A percentile compares a stretch with the other conserved stretches of the same genome.
These are phyloP conservation scores for Geodia barretti DNA, from an alignment of 37 sponge, comb jelly and placozoan genomes.

Conservation along the genomic window DNA sequence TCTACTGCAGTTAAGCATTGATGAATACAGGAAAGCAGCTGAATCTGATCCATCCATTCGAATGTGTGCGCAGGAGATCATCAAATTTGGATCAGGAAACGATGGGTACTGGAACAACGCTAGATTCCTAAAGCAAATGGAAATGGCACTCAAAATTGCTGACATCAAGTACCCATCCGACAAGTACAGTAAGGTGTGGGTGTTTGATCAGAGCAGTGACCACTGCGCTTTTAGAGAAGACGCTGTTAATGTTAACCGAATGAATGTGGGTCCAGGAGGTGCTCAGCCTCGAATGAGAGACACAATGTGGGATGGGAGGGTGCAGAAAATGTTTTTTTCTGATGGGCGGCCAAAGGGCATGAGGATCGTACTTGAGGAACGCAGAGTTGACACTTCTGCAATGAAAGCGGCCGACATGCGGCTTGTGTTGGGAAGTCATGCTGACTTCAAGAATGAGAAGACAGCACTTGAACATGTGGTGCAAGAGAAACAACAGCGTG, in stretches of 20 bases:
- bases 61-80: neutral
- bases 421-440: neutral
- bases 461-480: neutral
- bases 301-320: constrained; percentile 10
- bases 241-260: neutral
- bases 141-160: constrained; percentile 1
- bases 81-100: constrained; percentile 38
- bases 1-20: constrained; percentile 1
- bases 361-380: neutral
- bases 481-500: neutral
- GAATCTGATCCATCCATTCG: neutral
- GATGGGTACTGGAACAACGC: constrained; percentile 43
- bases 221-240: neutral
- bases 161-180: neutral
- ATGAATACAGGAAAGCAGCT: neutral
- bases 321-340: neutral
- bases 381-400: neutral
- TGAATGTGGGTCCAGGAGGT: neutral
- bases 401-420: constrained; percentile 19
- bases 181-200: neutral
- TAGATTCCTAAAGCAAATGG: constrained; percentile 21
- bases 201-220: neutral
- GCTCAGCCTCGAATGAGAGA: constrained; percentile 1
- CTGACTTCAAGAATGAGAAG: neutral
- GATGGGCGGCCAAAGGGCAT: neutral